Base-by-base conservation (phyloP, 2,888 invertebrate species). In the Podabrus alpinus region DNA sequence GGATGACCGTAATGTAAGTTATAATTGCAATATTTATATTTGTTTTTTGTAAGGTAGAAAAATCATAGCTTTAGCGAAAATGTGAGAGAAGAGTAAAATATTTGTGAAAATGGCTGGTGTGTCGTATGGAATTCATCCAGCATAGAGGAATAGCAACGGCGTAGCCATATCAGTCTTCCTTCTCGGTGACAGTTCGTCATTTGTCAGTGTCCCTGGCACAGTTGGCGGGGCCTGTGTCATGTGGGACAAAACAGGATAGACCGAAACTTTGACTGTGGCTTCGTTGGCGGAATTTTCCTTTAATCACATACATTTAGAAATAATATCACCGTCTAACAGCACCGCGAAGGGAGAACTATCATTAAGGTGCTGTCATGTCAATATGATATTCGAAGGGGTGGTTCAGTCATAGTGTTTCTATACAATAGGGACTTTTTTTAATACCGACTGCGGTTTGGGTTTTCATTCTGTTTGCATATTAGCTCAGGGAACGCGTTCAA, bases 111-210 rank as follows among this genome's bases (percentile, higher is more conserved):
- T 85, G 86, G 85, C 85, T 81, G 84, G 79, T 82, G 80, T 84
- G 84, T 85, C 85, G 85, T 84, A 85, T 81, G 85, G 84, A 84
- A 85, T 85, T 84, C 83, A 84, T 82, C 83, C 83, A 82, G 84
- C 85, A 85, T 85, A 85, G 85, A 86, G 86, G 85, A 85, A 86
- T 85, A 84, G 85, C 85, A 82, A 82, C 85, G 85, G 84, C 85
- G 86, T 86, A 85, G 87, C 87, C 88, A 87, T 88, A 88, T 88
- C 87, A 87, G 87, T 88, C 88, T 88, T 88, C 87, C 87, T 88
- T 88, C 87, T 85, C 87, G 88, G 86, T 88, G 88, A 88, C 88
- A 88, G 87, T 88, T 86, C 88, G 87, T 88, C 88, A 88, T 88
- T 88, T 88, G 88, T 88, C 88, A 87, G 87, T 87, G 88, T 87